Evolutionary conservation across 2,113 vertebrate species (phyloP).

Genomic region (Ammodytes dubius): DNA sequence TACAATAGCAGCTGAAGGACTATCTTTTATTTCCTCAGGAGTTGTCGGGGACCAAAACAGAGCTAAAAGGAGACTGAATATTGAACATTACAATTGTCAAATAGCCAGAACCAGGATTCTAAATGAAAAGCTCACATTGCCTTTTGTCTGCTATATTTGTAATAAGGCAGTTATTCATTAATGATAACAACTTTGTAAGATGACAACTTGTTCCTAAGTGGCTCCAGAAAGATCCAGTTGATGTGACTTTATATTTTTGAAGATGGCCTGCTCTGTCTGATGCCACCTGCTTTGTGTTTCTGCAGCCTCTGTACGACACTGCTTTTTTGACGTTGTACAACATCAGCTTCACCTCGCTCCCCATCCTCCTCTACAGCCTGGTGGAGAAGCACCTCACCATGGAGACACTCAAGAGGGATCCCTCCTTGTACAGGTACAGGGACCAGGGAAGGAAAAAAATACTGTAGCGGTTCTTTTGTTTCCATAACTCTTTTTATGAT

Average conservation of each 20-base stretch:
- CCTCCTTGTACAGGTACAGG: conserved; percentile 90
- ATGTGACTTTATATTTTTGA: background rate
- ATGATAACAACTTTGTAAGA: background rate
- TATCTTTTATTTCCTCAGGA: background rate
- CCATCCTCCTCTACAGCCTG: conserved; percentile 96
- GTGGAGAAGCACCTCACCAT: conserved; percentile 94
- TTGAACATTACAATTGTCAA: background rate
- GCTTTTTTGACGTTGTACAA: conserved; percentile 98
- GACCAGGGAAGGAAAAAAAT: background rate
- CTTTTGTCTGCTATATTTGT: background rate
- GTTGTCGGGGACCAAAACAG: background rate
- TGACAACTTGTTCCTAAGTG: background rate
- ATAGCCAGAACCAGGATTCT: background rate
- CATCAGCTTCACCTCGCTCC: conserved; percentile 99
- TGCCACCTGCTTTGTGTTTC: conserved; percentile 10
- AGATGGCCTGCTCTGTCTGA: conserved; percentile 17
- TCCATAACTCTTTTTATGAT: background rate
- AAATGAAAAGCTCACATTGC: background rate
- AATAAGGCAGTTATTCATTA: background rate
- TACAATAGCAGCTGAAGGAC: background rate
- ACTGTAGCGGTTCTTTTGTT: background rate
- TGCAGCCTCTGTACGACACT: conserved; percentile 96
- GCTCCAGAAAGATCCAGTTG: background rate
- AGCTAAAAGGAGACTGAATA: background rate
- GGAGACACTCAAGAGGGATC: conserved; percentile 92